These are phyloP conservation scores for Hermaeophaga mercurialis DNA, from an alignment of 2,888 invertebrate species.

Conservation along the genomic window DNA sequence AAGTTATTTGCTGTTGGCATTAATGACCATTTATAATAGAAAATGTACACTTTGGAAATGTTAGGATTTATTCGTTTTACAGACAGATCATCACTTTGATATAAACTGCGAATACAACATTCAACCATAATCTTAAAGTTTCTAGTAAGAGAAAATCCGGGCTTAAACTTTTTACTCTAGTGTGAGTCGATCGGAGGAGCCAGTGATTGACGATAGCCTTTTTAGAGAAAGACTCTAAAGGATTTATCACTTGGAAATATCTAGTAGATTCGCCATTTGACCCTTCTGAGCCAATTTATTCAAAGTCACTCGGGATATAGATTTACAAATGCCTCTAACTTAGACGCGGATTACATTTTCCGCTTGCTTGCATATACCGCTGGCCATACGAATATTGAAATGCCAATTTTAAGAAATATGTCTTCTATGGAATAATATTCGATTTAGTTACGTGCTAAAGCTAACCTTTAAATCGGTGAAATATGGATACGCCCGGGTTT, in stretches of 20 bases:
- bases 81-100: too few relatives aligned
- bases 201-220: constrained; percentile 19
- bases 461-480: neutral
- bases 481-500: too few relatives aligned
- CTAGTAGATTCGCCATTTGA: constrained; percentile 17
- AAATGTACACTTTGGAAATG: too few relatives aligned
- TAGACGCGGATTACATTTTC: constrained; percentile 16
- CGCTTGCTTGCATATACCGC: constrained; percentile 19
- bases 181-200: constrained; percentile 5
- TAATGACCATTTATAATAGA: too few relatives aligned
- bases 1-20: too few relatives aligned
- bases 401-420: constrained; percentile 40
- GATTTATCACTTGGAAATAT: constrained; percentile 24
- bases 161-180: neutral
- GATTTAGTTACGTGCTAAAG: neutral
- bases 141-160: too few relatives aligned
- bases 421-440: constrained; percentile 26
- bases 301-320: constrained; percentile 18
- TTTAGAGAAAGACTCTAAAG: constrained; percentile 14
- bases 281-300: constrained; percentile 24
- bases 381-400: constrained; percentile 34
- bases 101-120: too few relatives aligned
- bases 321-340: constrained; percentile 21
- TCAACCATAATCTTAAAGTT: too few relatives aligned
- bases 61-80: too few relatives aligned